Base-by-base conservation (phyloP, 2,113 vertebrate species). In the Bambusicola thoracicus region DNA sequence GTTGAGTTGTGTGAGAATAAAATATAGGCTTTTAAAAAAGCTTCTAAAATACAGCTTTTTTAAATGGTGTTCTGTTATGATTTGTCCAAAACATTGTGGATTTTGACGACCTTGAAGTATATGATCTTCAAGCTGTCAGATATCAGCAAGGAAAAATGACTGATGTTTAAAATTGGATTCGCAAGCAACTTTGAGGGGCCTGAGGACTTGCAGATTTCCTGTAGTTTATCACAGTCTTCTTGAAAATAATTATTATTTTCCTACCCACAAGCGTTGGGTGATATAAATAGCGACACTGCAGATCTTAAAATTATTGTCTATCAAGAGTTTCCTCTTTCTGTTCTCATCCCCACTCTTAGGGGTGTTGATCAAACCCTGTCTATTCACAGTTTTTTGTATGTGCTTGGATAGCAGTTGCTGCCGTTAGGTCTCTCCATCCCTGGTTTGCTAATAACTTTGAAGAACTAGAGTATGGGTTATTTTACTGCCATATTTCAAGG, bases 361-460 rank as follows among this genome's bases (percentile, higher is more conserved):
- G 70, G 30, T 18, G 7, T 51, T 87, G 56, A 40, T 66, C 9
- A 51, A 58, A 77, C 0, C 1, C 48, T 58, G 56, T 48, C 34
- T 27, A 27, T 91, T 49, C 69, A 49, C 55, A 19, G 0, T 36
- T 53, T 36, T 38, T 81, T 21, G 0, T 46, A 10, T 56, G 20
- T 89, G 65, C 70, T 87, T 62, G 90, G 46, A 8, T 58, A 70
- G 65, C 38, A 62, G 51, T 66, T 92, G 73, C 51, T 91, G 81
- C 78, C 80, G 73, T 66, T 24, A 36, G 69, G 55, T 86, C 36
- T 24, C 20, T 77, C 38, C 40, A 74, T 46, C 66, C 15, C 43
- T 84, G 30, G 77, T 86, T 90, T 90, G 73, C 75, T 92, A 56
- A 61, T 83, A 94, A 86, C 17, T 84, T 24, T 48, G 55, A 87